These are phyloP conservation scores for Caloenas nicobarica DNA, from an alignment of 2,113 vertebrate genomes.

Conservation along the genomic window DNA sequence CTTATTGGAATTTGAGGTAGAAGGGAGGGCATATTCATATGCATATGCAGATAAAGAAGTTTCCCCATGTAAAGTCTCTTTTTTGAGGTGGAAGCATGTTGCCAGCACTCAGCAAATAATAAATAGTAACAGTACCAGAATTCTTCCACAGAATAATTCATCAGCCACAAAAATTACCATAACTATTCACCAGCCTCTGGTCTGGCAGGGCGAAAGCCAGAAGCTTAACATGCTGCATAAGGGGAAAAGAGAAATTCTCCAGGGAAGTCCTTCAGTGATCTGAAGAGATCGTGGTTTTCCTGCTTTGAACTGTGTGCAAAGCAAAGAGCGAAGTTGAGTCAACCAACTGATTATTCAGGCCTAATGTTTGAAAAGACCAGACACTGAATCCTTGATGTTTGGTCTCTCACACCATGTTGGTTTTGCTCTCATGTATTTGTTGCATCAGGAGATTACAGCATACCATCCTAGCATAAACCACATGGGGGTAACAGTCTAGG, in stretches of 20 bases:
- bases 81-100: neutral
- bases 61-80: neutral
- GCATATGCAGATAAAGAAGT: neutral
- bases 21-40: neutral
- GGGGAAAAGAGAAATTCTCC: neutral
- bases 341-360: neutral
- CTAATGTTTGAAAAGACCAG: neutral
- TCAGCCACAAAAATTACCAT: slow-evolving; percentile 21
- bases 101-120: slow-evolving; percentile 6
- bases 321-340: neutral
- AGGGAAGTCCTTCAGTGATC: neutral
- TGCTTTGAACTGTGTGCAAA: neutral
- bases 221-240: slow-evolving; percentile 7
- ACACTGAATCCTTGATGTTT: neutral
- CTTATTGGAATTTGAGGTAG: neutral
- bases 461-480: neutral
- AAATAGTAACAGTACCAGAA: slow-evolving; percentile 1
- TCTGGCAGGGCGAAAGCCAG: slow-evolving; percentile 18
- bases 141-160: slow-evolving; percentile 2
- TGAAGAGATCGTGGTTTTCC: neutral
- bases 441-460: neutral
- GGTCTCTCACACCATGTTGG: neutral
- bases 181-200: neutral
- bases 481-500: neutral
- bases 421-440: neutral